A percentile compares a stretch with the other conserved stretches of the same genome.
Evolutionary conservation across 2,888 invertebrate species (phyloP).

Genomic region (Xylota segnis): DNA sequence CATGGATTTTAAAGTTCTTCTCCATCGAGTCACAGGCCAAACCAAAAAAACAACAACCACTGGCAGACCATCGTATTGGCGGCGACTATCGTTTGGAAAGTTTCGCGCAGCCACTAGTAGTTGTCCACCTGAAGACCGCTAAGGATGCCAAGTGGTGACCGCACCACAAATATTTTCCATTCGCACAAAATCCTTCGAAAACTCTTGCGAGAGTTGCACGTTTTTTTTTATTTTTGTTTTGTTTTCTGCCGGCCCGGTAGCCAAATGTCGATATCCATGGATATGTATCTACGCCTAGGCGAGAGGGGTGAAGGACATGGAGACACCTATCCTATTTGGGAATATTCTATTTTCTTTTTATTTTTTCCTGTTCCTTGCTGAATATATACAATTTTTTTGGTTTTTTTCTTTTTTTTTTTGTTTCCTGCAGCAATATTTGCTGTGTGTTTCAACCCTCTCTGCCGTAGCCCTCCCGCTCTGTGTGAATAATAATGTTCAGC

Average conservation of each 20-base stretch:
- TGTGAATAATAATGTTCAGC: slow-evolving; percentile 56
- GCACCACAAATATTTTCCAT: slow-evolving; percentile 9
- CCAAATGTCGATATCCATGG: neutral
- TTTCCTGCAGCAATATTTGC: slow-evolving; percentile 33
- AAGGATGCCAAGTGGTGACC: neutral
- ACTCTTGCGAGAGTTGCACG: slow-evolving; percentile 21
- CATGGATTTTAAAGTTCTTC: slow-evolving; percentile 56
- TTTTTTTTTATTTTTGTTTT: slow-evolving; percentile 1
- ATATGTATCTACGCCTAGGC: neutral
- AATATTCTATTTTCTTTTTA: slow-evolving; percentile 24
- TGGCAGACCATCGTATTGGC: slow-evolving; percentile 23
- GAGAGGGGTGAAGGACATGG: neutral
- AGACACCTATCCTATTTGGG: neutral
- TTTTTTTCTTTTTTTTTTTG: too few species aligned
- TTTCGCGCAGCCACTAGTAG: slow-evolving; percentile 16
- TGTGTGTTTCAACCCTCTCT: neutral
- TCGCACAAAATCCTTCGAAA: slow-evolving; percentile 37
- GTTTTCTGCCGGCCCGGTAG: neutral
- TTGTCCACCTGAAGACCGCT: slow-evolving; percentile 12
- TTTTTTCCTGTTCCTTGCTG: slow-evolving; percentile 30
- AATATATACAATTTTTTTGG: too few species aligned
- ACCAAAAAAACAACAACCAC: slow-evolving; percentile 20
- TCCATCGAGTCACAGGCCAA: slow-evolving; percentile 11
- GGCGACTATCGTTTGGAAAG: slow-evolving; percentile 28
- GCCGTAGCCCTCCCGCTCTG: neutral